These are phyloP conservation scores for Fragum whitleyi DNA, from an alignment of 2,888 invertebrate species.

Conservation along the genomic window DNA sequence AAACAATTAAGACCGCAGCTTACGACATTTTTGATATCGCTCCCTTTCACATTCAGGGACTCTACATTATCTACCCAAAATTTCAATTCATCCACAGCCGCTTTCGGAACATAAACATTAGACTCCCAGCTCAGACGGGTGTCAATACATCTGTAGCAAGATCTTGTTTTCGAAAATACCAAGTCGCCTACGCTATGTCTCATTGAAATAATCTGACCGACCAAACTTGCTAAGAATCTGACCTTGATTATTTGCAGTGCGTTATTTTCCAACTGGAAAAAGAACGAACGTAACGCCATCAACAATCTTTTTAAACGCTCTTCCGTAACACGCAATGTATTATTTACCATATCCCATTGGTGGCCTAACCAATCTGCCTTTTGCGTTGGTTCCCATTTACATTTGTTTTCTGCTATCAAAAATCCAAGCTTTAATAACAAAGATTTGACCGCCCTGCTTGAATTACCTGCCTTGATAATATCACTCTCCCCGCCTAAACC, in stretches of 20 bases:
- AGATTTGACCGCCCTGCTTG: background rate
- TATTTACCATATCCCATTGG: conserved; percentile 10
- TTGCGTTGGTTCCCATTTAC: conserved; percentile 9
- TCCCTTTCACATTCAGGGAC: background rate
- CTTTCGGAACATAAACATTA: background rate
- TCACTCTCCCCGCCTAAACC: conserved; percentile 24
- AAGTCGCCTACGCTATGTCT: conserved; percentile 10
- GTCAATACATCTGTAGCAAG: conserved; percentile 4
- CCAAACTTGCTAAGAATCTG: conserved; percentile 4
- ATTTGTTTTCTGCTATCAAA: conserved; percentile 30
- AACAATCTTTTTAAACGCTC: background rate
- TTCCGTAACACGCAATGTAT: background rate
- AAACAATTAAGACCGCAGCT: conserved; percentile 1
- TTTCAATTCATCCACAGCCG: conserved; percentile 13
- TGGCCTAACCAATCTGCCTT: conserved; percentile 22
- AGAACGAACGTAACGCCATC: background rate
- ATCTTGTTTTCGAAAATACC: conserved; percentile 10
- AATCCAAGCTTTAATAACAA: conserved; percentile 16
- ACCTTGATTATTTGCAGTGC: background rate
- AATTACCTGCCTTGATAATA: background rate
- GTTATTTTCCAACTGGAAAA: background rate
- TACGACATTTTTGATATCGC: background rate
- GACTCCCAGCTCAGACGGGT: conserved; percentile 22
- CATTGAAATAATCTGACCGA: conserved; percentile 35
- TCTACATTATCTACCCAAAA: conserved; percentile 26